Conservation (phyloP, 2,797 vertebrate genomes). For the Columba guinea region DNA sequence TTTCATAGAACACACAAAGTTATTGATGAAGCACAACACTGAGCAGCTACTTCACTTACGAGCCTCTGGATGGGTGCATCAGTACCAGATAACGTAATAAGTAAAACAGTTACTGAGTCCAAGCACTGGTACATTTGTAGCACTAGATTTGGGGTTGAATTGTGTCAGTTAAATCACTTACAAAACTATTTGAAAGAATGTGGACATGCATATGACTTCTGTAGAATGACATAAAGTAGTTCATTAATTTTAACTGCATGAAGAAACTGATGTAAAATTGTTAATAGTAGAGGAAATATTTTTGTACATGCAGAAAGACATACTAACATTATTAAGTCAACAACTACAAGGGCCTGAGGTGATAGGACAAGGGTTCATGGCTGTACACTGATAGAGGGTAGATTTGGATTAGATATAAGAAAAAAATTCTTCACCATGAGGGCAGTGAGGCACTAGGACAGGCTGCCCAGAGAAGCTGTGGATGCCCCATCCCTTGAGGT, state of each 20-base stretch:
- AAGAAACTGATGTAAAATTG: neutral
- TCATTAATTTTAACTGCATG: neutral
- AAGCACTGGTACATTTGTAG: neutral
- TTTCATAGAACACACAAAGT: neutral
- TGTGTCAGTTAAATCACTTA: neutral
- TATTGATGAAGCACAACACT: neutral
- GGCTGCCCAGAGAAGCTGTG: no score
- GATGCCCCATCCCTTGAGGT: no score
- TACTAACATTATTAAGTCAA: neutral
- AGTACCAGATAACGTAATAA: neutral
- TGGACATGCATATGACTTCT: rapidly evolving
- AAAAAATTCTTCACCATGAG: no score
- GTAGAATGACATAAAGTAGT: neutral
- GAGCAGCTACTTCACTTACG: neutral
- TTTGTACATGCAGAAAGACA: neutral
- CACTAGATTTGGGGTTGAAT: neutral
- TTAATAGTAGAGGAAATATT: neutral
- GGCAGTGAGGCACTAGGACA: no score
- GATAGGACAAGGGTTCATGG: no score
- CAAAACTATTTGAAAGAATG: neutral
- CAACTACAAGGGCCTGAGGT: no score
- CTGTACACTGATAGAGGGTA: no score
- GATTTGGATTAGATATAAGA: no score
- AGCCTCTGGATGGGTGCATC: neutral
- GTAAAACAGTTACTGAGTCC: neutral